Conservation (phyloP, 2,113 vertebrate species). For the Nannospalax galili region DNA sequence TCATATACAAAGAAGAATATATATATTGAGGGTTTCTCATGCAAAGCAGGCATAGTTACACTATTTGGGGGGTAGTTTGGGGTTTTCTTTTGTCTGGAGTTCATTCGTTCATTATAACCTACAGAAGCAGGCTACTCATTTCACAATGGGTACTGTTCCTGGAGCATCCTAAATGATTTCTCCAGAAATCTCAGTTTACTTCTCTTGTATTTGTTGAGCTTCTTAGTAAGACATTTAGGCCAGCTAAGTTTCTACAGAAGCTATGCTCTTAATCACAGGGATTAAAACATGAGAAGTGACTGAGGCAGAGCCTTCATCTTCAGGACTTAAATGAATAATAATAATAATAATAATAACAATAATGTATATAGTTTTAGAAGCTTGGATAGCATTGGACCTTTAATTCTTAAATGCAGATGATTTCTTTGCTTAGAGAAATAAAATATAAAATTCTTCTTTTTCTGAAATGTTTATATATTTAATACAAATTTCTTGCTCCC, state of each 20-base stretch:
- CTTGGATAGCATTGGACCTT: not conserved
- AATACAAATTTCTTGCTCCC: constrained; percentile 44
- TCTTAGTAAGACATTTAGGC: not conserved
- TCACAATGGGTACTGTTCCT: not conserved
- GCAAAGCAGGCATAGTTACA: not conserved
- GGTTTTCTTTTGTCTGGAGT: not conserved
- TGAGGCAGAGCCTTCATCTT: not conserved
- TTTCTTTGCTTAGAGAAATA: not conserved
- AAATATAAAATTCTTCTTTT: constrained; percentile 44
- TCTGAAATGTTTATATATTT: constrained; percentile 61
- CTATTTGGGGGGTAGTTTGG: not conserved
- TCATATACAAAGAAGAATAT: no score
- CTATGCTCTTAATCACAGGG: not conserved
- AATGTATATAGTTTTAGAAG: not conserved
- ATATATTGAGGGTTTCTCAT: no score
- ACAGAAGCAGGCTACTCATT: not conserved
- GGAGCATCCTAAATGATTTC: not conserved
- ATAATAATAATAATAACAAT: not conserved
- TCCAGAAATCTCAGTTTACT: not conserved
- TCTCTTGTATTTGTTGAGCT: not conserved
- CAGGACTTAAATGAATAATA: not conserved
- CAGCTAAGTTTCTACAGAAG: not conserved
- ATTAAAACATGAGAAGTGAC: not conserved
- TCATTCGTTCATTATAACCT: not conserved
- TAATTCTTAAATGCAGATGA: constrained; percentile 41